Percentiles rank a stretch among this genome's conserved stretches.
Conservation (phyloP, 2,888 invertebrate genomes). For the Drosophila siamana region DNA sequence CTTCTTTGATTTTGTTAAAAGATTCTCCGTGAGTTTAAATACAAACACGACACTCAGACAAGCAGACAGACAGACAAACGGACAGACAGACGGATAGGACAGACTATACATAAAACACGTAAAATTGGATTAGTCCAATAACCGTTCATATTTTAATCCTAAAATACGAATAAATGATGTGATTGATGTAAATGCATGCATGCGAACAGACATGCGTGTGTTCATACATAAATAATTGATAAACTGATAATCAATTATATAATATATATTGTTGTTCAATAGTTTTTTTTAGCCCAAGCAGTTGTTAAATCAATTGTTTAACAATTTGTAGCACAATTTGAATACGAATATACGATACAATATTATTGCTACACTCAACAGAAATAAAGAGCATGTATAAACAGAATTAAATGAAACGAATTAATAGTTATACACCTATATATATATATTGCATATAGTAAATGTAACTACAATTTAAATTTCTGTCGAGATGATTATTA, state of each 20-base stretch:
- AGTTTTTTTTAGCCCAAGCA: slow-evolving; percentile 35
- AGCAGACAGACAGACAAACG: background rate
- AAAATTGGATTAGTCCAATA: slow-evolving; percentile 38
- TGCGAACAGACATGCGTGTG: slow-evolving; percentile 10
- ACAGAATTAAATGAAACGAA: slow-evolving; percentile 11
- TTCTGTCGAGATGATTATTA: slow-evolving; percentile 2
- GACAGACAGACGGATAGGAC: background rate
- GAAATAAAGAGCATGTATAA: slow-evolving; percentile 22
- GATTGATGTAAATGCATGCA: slow-evolving; percentile 38
- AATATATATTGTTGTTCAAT: slow-evolving; percentile 31
- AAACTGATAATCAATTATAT: slow-evolving; percentile 20
- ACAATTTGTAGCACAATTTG: slow-evolving; percentile 51
- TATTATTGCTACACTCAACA: slow-evolving; percentile 25
- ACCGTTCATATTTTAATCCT: slow-evolving; percentile 53
- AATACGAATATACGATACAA: slow-evolving; percentile 23
- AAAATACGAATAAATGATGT: slow-evolving; percentile 59
- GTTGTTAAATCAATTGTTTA: slow-evolving; percentile 35
- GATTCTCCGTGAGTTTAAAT: background rate
- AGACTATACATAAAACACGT: slow-evolving; percentile 12
- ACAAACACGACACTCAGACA: slow-evolving; percentile 8
- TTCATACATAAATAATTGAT: slow-evolving; percentile 18
- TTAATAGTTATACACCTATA: slow-evolving; percentile 24
- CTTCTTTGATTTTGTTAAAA: slow-evolving; percentile 5
- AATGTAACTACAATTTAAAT: slow-evolving; percentile 20
- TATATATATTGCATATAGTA: slow-evolving; percentile 5